Evolutionary conservation across 2,113 vertebrate species (phyloP).

Genomic region (human (Homo sapiens)): DNA sequence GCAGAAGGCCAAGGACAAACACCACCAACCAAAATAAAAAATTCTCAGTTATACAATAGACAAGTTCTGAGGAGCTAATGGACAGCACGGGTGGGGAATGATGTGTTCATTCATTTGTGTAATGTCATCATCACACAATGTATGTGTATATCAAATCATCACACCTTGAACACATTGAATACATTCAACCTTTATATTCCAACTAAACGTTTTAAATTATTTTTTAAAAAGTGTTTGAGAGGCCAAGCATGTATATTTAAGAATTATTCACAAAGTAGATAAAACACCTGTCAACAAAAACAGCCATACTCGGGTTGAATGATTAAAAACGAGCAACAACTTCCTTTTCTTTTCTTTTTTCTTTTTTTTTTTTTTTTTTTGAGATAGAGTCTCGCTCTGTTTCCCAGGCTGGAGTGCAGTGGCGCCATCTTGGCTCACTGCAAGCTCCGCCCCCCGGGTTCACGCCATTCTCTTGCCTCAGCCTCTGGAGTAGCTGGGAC

Average conservation of each 20-base stretch:
- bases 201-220: background rate
- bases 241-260: background rate
- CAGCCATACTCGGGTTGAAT: background rate
- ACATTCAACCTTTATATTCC: background rate
- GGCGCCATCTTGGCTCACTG: too few relatives aligned
- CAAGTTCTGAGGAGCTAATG: background rate
- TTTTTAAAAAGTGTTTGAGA: background rate
- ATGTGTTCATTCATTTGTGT: background rate
- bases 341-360: background rate
- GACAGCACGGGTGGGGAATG: rapidly evolving
- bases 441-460: too few relatives aligned
- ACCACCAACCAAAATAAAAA: background rate
- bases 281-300: conserved; percentile 7
- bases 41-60: background rate
- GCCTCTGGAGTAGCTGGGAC: too few relatives aligned
- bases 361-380: too few relatives aligned
- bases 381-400: too few relatives aligned
- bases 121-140: background rate
- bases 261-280: background rate
- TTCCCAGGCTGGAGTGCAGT: too few relatives aligned
- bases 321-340: background rate
- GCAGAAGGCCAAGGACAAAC: background rate
- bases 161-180: background rate
- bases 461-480: too few relatives aligned
- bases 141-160: background rate